Evolutionary conservation across 1,140 invertebrate species (phyloP).

Genomic region (Drosophila pectinifera): DNA sequence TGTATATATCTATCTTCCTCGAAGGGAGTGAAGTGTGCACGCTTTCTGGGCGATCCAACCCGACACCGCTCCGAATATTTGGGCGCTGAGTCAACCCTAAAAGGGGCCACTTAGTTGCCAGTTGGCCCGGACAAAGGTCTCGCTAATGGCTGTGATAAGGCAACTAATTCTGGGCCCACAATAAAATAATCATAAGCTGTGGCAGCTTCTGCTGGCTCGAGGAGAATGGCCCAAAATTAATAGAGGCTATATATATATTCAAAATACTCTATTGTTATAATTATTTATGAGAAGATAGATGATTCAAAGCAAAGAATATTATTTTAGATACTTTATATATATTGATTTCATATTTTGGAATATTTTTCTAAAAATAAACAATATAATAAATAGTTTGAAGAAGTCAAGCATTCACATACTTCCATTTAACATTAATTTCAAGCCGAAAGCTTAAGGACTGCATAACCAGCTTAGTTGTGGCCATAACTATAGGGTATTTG

Average conservation of each 20-base stretch:
- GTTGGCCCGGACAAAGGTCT: constrained; percentile 9
- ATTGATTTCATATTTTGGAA: too few species aligned
- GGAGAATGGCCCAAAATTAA: neutral
- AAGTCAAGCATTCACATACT: too few species aligned
- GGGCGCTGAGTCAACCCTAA: constrained; percentile 56
- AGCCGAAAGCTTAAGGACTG: neutral
- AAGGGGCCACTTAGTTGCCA: constrained; percentile 6
- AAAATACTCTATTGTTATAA: neutral
- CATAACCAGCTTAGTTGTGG: neutral
- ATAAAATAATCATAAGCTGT: constrained; percentile 49
- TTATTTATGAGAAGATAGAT: neutral
- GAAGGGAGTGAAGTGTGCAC: constrained; percentile 11
- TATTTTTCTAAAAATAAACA: too few species aligned
- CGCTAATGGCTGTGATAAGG: constrained; percentile 64
- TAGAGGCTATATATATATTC: neutral
- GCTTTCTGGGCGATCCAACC: constrained; percentile 8
- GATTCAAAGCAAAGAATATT: too few species aligned
- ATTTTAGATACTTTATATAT: too few species aligned
- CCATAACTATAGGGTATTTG: neutral
- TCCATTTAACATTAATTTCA: neutral
- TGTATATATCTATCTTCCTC: neutral
- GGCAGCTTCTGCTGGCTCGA: constrained; percentile 25
- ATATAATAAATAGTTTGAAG: too few species aligned
- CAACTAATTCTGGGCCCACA: constrained; percentile 59
- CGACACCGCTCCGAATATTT: constrained; percentile 40